Evolutionary conservation across 1,140 invertebrate species (phyloP), one percentile per base, ranked within the genome.

Genomic region (Trypoxylus dichotomus): DNA sequence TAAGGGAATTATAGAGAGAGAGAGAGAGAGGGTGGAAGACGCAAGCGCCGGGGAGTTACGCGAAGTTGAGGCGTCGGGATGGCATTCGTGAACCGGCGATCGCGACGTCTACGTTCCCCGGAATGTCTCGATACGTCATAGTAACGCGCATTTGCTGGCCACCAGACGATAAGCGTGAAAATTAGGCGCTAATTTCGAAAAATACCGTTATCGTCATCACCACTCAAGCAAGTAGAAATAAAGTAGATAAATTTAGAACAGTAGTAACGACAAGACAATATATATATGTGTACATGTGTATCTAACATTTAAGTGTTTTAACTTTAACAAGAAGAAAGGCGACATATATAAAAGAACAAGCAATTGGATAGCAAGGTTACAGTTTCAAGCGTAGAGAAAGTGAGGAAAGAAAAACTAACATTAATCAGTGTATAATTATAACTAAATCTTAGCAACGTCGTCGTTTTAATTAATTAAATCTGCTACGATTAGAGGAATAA

Each of bases 61-160:
- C 75, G 79, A 77, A 76, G 58, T 63, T 79, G 72, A 77, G 80
- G 79, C 81, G 79, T 81, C 81, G 60, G 75, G 79, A 76, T 79
- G 81, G 80, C 81, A 82, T 78, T 82, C 80, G 77, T 43, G 75
- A 68, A 54, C 75, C 71, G 77, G 72, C 58, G 42, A 74, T 77
- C 75, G 58, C 72, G 73, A 37, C 76, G 76, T 42, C 32, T 76
- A 80, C 80, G 73, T 79, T n/a, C 78, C 75, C 32, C 78, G 79
- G 76, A 29, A 81, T 80, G 79, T 42, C 76, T 75, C 75, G 68
- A 73, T 74, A 73, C 71, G 68, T 54, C 19, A 32, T 68, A 68
- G 27, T 76, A 54, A 75, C 79, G 80, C 81, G 81, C 72, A 74
- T 32, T 76, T 68, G 75, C 41, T 74, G 75, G 68, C 78, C 79